These are phyloP conservation scores for Corvus moneduloides DNA, from an alignment of 2,113 vertebrate genomes.

Conservation along the genomic window DNA sequence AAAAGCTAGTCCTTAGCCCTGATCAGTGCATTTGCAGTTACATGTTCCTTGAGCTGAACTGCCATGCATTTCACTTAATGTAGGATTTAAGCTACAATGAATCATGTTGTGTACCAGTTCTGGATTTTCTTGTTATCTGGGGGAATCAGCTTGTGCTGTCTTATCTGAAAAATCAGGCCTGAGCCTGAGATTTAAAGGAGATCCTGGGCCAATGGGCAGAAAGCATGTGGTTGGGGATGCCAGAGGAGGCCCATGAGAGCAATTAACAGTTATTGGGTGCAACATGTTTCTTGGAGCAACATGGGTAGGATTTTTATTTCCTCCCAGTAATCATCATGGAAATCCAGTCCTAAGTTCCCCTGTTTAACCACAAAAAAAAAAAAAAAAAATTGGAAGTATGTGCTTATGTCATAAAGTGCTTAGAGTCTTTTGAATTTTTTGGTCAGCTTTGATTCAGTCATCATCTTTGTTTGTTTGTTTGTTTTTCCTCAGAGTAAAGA, in stretches of 20 bases:
- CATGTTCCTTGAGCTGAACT: not conserved
- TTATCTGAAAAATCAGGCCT: not conserved
- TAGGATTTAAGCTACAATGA: not conserved
- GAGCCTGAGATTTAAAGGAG: not conserved
- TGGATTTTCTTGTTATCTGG: not conserved
- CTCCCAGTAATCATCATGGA: not conserved
- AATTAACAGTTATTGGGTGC: not conserved
- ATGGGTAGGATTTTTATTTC: not conserved
- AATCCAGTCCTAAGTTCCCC: not conserved
- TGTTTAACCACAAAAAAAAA: not conserved
- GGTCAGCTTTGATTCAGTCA: not conserved
- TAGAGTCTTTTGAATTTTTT: not conserved
- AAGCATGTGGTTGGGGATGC: not conserved
- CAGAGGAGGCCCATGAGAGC: not conserved
- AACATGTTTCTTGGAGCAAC: not conserved
- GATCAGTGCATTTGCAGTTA: not conserved
- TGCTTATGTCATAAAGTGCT: not conserved
- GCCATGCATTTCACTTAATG: not conserved
- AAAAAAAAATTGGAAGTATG: not conserved
- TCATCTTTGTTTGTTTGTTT: not conserved
- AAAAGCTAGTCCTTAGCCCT: not conserved
- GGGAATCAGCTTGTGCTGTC: not conserved
- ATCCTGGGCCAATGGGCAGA: not conserved
- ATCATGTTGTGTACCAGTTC: not conserved
- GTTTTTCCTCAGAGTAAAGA: constrained; percentile 83